These are phyloP conservation scores for Drosophila peninsularis DNA, from an alignment of 2,888 invertebrate genomes.

Conservation along the genomic window DNA sequence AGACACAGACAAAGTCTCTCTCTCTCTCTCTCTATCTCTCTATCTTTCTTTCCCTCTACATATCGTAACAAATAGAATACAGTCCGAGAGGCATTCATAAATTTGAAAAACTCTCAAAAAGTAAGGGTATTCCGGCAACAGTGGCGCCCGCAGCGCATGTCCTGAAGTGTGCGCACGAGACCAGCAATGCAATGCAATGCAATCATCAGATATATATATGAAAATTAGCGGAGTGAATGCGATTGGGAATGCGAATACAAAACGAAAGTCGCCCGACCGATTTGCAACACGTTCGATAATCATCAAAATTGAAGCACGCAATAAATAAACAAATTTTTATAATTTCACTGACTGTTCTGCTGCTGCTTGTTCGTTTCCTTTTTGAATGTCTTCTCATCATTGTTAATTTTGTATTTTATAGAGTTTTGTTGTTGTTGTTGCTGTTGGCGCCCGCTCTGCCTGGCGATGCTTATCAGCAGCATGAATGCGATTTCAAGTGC, in stretches of 20 bases:
- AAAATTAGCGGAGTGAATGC: conserved; percentile 12
- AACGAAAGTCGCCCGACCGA: conserved; percentile 49
- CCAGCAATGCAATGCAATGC: neutral
- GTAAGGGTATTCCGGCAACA: neutral
- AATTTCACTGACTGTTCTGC: conserved; percentile 32
- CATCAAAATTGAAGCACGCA: conserved; percentile 49
- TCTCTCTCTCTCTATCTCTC: neutral
- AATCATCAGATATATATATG: neutral
- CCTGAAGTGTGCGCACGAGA: conserved; percentile 14
- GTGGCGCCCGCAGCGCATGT: neutral
- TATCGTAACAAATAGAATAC: too few species aligned
- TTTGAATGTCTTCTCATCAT: conserved; percentile 6
- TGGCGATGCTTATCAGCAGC: conserved; percentile 39
- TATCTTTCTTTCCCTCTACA: too few species aligned
- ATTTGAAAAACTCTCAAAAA: neutral
- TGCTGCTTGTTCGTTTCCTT: conserved; percentile 5
- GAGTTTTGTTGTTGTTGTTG: conserved; percentile 4
- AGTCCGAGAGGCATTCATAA: too few species aligned
- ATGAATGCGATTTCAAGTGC: conserved; percentile 43
- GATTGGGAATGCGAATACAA: conserved; percentile 28
- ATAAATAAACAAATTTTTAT: conserved; percentile 50
- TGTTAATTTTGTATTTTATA: conserved; percentile 13
- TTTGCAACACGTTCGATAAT: conserved; percentile 52
- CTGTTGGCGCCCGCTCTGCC: conserved; percentile 1
- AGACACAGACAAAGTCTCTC: too few species aligned